phyloP scores from a whole-genome alignment of 2,113 vertebrate species.

The Caracal caracal region DNA sequence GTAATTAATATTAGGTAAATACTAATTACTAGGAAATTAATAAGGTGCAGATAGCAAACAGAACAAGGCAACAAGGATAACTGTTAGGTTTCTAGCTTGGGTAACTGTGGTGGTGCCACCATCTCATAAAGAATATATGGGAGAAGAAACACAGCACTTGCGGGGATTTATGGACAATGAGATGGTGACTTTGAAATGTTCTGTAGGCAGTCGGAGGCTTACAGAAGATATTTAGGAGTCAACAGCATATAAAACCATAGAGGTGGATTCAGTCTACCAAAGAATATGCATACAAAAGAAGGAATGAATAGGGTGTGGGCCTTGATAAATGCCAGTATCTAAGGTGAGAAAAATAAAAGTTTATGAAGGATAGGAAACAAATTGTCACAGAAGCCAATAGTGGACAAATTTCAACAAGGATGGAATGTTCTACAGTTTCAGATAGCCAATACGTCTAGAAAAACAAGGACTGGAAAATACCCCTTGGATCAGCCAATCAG shows the following conservation, averaged over 20 bases:
- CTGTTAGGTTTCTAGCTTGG: background rate
- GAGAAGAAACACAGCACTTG: background rate
- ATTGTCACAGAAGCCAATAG: background rate
- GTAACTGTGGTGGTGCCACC: background rate
- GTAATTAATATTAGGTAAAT: too few species aligned
- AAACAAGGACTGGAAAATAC: slow-evolving; percentile 10
- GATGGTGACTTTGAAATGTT: background rate
- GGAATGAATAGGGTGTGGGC: background rate
- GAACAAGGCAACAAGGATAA: slow-evolving; percentile 3
- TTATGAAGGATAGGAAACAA: background rate
- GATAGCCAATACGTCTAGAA: background rate
- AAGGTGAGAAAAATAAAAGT: slow-evolving; percentile 29
- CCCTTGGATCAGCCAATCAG: background rate
- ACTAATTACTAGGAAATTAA: background rate
- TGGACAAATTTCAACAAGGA: slow-evolving; percentile 18
- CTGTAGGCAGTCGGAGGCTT: background rate
- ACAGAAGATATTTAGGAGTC: slow-evolving; percentile 5
- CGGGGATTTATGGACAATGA: background rate
- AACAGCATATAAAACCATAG: background rate
- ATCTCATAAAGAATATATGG: background rate
- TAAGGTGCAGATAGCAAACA: background rate
- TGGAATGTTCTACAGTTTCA: background rate
- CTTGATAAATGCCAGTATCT: slow-evolving; percentile 2
- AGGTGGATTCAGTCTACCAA: background rate
- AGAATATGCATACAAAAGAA: background rate